phyloP scores from a whole-genome alignment of 2,888 invertebrate species.

The Tachina fera region DNA sequence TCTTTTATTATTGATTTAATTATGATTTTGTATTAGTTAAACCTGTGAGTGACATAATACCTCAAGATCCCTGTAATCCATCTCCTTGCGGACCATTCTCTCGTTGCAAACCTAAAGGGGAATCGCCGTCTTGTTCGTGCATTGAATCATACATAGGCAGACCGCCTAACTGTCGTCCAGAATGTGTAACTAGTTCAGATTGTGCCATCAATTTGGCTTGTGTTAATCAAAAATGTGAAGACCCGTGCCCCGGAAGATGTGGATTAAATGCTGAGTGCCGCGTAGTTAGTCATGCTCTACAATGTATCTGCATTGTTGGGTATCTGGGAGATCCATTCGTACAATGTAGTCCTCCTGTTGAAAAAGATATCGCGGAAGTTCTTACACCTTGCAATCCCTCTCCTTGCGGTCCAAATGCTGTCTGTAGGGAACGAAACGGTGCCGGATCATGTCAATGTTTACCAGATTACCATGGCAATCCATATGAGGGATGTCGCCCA shows the following conservation, averaged over 20 bases:
- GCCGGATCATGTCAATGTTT: conserved; percentile 89
- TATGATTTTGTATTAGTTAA: conserved; percentile 79
- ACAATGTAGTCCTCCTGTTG: conserved; percentile 84
- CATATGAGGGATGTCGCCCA: conserved; percentile 90
- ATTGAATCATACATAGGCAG: conserved; percentile 86
- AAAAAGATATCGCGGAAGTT: conserved; percentile 81
- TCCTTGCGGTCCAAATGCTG: conserved; percentile 88
- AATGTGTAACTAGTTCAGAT: conserved; percentile 91
- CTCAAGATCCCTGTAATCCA: conserved; percentile 88
- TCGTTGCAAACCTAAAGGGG: conserved; percentile 87
- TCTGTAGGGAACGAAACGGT: conserved; percentile 87
- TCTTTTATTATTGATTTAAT: not conserved
- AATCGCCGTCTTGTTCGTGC: conserved; percentile 90
- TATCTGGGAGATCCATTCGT: conserved; percentile 91
- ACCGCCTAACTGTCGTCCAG: conserved; percentile 91
- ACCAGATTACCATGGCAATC: conserved; percentile 89
- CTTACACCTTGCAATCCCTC: conserved; percentile 86
- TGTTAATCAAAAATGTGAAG: conserved; percentile 89
- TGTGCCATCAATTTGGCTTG: conserved; percentile 88
- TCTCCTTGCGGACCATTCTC: conserved; percentile 92
- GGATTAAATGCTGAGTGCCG: conserved; percentile 89
- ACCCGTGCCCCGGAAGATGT: conserved; percentile 89
- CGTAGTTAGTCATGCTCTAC: conserved; percentile 89
- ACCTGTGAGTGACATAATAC: conserved; percentile 83
- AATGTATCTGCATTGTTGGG: conserved; percentile 87